Conservation (phyloP, 2,113 vertebrate species). For the Recurvirostra avosetta region DNA sequence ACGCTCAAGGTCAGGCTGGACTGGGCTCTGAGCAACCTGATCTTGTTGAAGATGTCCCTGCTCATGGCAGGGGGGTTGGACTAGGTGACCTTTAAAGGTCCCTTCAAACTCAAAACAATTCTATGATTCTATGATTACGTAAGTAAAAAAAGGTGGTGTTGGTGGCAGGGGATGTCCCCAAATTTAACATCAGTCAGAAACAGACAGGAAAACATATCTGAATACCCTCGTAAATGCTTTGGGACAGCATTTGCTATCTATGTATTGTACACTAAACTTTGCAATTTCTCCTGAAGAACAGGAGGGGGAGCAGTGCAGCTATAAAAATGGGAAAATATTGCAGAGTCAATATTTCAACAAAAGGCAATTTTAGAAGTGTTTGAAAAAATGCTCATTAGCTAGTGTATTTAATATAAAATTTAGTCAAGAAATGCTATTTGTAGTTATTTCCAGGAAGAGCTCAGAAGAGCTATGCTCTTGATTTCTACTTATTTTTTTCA, state of each 20-base stretch:
- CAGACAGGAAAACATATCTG: background rate
- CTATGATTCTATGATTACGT: background rate
- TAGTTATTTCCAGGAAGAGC: background rate
- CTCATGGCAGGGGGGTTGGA: background rate
- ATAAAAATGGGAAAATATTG: accelerated
- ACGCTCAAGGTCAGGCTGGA: background rate
- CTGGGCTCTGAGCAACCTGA: background rate
- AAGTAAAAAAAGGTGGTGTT: background rate
- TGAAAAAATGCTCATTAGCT: background rate
- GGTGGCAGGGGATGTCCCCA: background rate
- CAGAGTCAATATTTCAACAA: accelerated
- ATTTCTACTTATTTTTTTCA: background rate
- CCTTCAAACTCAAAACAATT: background rate
- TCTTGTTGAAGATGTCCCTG: background rate
- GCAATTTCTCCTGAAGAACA: background rate
- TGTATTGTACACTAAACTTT: accelerated
- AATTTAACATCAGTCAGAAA: background rate
- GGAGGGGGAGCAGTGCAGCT: background rate
- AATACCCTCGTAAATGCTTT: background rate
- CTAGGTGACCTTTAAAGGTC: background rate
- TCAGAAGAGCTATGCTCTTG: background rate
- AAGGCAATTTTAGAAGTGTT: background rate
- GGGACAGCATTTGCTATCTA: background rate
- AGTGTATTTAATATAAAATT: background rate
- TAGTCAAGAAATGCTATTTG: background rate